Evolutionary conservation across 64 coral and sea anemone genomes (phyloP).

Genomic region (Montipora efflorescens): DNA sequence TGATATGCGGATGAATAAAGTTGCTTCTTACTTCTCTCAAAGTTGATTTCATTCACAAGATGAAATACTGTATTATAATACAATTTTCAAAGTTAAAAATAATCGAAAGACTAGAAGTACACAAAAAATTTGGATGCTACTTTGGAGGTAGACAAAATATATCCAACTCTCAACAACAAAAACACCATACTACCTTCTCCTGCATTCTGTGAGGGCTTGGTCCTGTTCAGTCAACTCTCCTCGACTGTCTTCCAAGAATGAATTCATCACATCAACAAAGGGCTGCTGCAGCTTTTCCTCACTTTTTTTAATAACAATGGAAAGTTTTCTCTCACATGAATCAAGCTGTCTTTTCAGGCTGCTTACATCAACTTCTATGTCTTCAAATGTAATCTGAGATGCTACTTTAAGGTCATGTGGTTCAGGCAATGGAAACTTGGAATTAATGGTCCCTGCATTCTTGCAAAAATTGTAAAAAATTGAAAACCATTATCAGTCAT

Average conservation of each 20-base stretch:
- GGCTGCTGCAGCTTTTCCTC: conserved; percentile 51
- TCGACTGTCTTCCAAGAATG: conserved; percentile 80
- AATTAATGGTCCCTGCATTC: conserved; percentile 91
- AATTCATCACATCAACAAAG: conserved; percentile 76
- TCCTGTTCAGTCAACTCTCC: conserved; percentile 76
- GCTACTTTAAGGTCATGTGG: conserved; percentile 81
- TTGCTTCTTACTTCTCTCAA: too few relatives aligned
- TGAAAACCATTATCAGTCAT: neutral
- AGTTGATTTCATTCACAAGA: too few relatives aligned
- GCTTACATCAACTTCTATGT: conserved; percentile 72
- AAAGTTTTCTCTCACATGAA: conserved; percentile 72
- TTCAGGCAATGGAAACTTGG: conserved; percentile 85
- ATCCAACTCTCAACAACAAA: too few relatives aligned
- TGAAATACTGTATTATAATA: too few relatives aligned
- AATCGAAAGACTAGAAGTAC: too few relatives aligned
- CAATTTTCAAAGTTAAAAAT: too few relatives aligned
- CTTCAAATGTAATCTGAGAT: conserved; percentile 91
- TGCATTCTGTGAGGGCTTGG: conserved; percentile 81
- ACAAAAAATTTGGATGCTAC: too few relatives aligned
- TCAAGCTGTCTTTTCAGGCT: conserved; percentile 65
- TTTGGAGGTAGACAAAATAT: too few relatives aligned
- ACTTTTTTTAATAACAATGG: conserved; percentile 72
- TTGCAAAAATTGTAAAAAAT: neutral
- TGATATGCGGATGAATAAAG: too few relatives aligned
- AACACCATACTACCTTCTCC: conserved; percentile 54